Evolutionary conservation across 2,888 invertebrate genomes (phyloP).

Genomic region (Cremastobaeus sp.): DNA sequence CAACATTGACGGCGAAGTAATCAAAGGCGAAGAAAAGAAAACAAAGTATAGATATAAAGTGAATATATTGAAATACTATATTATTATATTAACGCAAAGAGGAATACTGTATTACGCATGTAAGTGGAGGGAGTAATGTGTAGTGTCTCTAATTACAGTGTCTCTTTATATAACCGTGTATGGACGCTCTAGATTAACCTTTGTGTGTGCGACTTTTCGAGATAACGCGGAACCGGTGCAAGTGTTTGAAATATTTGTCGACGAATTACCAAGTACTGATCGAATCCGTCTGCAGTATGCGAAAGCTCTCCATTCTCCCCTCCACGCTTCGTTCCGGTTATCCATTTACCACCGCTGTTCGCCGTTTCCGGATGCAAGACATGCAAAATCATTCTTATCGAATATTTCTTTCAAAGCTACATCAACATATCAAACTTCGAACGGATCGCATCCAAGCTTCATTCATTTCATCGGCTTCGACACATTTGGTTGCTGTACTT

Average conservation of each 20-base stretch:
- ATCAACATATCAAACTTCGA: slow-evolving; percentile 45
- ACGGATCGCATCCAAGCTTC: slow-evolving; percentile 18
- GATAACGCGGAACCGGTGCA: slow-evolving; percentile 23
- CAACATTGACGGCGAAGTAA: slow-evolving; percentile 38
- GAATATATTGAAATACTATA: slow-evolving; percentile 55
- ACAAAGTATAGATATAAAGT: slow-evolving; percentile 49
- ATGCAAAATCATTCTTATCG: slow-evolving; percentile 9
- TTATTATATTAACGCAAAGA: slow-evolving; percentile 64
- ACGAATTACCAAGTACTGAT: slow-evolving; percentile 33
- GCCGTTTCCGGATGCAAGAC: slow-evolving; percentile 16
- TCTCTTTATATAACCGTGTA: slow-evolving; percentile 69
- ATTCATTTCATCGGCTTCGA: slow-evolving; percentile 16
- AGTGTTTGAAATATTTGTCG: slow-evolving; percentile 37
- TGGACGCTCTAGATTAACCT: slow-evolving; percentile 66
- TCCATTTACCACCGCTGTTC: slow-evolving; percentile 21
- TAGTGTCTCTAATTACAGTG: slow-evolving; percentile 68
- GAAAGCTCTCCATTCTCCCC: slow-evolving; percentile 2
- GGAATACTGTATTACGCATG: slow-evolving; percentile 57
- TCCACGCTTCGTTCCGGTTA: slow-evolving; percentile 5
- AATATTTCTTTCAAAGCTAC: slow-evolving; percentile 39
- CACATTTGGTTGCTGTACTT: too few species aligned
- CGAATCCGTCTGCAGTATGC: slow-evolving; percentile 37
- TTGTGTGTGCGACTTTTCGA: slow-evolving; percentile 63
- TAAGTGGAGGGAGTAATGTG: slow-evolving; percentile 59
- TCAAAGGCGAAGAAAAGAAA: slow-evolving; percentile 46